Base-by-base conservation (phyloP, 2,888 invertebrate genomes). In the Spicauda simplicius region DNA sequence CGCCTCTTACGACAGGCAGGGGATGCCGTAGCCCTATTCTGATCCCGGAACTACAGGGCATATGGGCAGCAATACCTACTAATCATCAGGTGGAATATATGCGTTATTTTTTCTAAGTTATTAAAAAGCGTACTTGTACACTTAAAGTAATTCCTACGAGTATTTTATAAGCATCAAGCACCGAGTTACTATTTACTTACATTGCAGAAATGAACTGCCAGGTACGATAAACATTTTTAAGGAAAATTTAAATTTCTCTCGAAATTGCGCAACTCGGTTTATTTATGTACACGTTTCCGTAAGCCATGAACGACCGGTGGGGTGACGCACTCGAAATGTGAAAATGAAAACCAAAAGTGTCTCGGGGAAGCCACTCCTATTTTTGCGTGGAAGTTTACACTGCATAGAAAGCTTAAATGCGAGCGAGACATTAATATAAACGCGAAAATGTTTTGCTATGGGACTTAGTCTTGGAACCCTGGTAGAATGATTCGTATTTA, bases 331-430 rank as follows among this genome's bases (percentile, higher is more conserved):
- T 63, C 63, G 63, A 56, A 63, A 55, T 20, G 53, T 48, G 55
- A 63, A 63, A 63, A 63, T 56, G 63, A 63, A 57, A 63, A 63
- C 55, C 63, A 63, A 63, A 63, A 63, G 54, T 62, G 63, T 63
- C 48, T 56, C 63, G 63, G 25, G 55, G 30, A 45, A 56, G 45
- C 55, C 55, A 63, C 63, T 56, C 54, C 2, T 20, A 25, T 16
- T 56, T 60, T 62, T 25, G 19, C 54, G 19, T 41, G 37, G 30
- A 62, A 48, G 48, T 63, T 63, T 63, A 56, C 63, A 48, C 55
- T 63, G 63, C 63, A 63, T 63, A 30, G 63, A 63, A 56, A 30
- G 54, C 18, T 63, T 55, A 63, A 57, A 57, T 48, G 63, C 63
- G 20, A 63, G 55, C 63, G 63, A 56, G 45, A 45, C 30, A 45